Evolutionary conservation across 2,888 invertebrate species (phyloP).

Genomic region (Willowsia nigromaculata): DNA sequence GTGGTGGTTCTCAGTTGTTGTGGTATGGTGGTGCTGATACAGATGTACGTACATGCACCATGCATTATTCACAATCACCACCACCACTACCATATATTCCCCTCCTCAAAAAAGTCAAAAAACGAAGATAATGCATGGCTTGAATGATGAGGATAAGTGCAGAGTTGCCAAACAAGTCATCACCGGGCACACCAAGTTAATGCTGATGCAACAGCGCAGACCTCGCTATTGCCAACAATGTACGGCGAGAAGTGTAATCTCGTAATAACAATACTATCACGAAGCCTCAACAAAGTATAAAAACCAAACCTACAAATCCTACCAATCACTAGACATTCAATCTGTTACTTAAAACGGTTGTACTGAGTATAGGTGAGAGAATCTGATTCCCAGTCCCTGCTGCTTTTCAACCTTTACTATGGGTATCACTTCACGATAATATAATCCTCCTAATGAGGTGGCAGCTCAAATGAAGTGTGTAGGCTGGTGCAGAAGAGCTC

Average conservation of each 20-base stretch:
- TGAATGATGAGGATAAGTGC: neutral
- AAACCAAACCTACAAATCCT: neutral
- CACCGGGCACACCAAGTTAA: neutral
- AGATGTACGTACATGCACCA: neutral
- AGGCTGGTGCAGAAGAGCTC: too few species aligned
- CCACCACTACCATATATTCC: neutral
- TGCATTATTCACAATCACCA: neutral
- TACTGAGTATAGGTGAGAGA: too few species aligned
- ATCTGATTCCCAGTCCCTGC: too few species aligned
- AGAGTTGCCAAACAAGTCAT: neutral
- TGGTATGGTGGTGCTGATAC: conserved; percentile 18
- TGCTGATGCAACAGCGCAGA: neutral
- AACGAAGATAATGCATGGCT: neutral
- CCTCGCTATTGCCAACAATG: neutral
- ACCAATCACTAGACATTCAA: too few species aligned
- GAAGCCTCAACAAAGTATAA: neutral
- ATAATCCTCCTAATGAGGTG: too few species aligned
- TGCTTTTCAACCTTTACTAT: too few species aligned
- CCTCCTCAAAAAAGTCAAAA: neutral
- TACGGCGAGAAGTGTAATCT: neutral
- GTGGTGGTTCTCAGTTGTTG: conserved; percentile 7
- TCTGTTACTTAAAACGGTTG: too few species aligned
- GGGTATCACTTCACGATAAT: too few species aligned
- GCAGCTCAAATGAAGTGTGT: too few species aligned
- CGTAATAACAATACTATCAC: neutral